A percentile compares a stretch with the other conserved stretches of the same genome.
Evolutionary conservation across 2,113 vertebrate species (phyloP).

Genomic region (Tyrannus savana): DNA sequence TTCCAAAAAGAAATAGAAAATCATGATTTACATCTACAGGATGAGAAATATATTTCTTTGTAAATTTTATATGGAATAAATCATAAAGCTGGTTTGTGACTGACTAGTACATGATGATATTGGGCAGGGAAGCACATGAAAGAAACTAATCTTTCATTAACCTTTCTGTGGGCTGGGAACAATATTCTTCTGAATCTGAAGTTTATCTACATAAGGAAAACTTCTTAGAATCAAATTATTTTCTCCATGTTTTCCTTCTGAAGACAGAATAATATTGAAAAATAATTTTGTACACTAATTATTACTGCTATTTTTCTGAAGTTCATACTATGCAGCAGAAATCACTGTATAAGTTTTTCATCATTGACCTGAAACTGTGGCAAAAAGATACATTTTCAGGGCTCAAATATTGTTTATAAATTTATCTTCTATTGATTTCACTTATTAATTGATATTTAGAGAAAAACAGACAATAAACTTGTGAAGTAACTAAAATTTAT

Average conservation of each 20-base stretch:
- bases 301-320: background rate
- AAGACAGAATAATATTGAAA: background rate
- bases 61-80: background rate
- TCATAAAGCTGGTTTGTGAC: background rate
- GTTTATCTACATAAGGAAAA: background rate
- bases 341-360: background rate
- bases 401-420: background rate
- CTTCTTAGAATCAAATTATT: background rate
- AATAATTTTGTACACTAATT: background rate
- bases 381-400: background rate
- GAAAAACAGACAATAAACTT: background rate
- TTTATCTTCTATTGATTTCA: background rate
- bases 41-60: background rate
- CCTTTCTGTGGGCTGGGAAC: background rate
- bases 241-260: background rate
- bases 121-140: background rate
- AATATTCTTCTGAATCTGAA: background rate
- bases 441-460: background rate
- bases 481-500: background rate
- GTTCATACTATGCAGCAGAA: background rate
- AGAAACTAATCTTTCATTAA: background rate
- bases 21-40: background rate
- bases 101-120: fast-evolving
- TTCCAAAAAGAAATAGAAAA: background rate
- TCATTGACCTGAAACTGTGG: background rate